Evolutionary conservation across 2,113 vertebrate species (phyloP).

Genomic region (Rattus norvegicus): DNA sequence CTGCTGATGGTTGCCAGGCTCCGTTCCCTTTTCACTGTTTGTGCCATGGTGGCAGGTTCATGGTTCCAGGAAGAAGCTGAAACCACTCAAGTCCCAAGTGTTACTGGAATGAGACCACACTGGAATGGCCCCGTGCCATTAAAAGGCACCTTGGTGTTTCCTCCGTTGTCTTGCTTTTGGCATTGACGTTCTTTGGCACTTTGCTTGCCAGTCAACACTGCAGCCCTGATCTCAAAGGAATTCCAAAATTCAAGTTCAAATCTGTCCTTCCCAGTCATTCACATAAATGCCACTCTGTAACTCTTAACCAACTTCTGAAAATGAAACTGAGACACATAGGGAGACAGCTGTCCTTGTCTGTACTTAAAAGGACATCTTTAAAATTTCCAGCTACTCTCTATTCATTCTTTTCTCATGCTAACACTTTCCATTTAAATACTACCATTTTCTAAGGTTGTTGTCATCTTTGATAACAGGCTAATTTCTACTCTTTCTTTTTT

Average conservation of each 20-base stretch:
- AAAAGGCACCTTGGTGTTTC: not conserved
- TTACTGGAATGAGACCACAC: too few species aligned
- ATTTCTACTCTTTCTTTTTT: not conserved
- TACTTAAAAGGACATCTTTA: not conserved
- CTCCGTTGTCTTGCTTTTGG: not conserved
- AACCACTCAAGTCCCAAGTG: not conserved
- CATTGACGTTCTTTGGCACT: not conserved
- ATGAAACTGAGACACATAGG: not conserved
- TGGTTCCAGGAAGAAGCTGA: not conserved
- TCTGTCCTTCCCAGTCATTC: not conserved
- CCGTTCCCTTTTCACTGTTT: not conserved
- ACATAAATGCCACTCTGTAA: not conserved
- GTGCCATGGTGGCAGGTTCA: rapidly evolving
- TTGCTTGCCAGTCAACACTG: not conserved
- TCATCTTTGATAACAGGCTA: not conserved
- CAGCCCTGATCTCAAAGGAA: not conserved
- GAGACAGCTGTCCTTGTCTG: not conserved
- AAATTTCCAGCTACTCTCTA: not conserved
- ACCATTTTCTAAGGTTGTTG: not conserved
- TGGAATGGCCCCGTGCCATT: not conserved
- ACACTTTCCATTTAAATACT: not conserved
- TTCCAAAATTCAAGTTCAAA: not conserved
- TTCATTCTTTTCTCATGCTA: not conserved
- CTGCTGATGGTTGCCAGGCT: not conserved
- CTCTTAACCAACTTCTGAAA: not conserved